Evolutionary conservation across 2,888 invertebrate species (phyloP).

Genomic region (Aspidapion aeneum): DNA sequence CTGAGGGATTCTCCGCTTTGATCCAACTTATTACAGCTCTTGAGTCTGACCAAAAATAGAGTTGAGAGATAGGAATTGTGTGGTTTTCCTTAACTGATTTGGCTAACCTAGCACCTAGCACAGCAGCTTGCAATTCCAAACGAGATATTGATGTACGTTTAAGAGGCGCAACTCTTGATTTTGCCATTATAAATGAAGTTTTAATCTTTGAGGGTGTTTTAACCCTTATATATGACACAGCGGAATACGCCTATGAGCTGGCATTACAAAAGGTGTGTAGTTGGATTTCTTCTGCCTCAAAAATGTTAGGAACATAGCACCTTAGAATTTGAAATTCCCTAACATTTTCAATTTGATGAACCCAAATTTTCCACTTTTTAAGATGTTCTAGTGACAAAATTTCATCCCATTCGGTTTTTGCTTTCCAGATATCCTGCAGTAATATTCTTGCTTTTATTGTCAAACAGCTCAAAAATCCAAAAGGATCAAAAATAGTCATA

Average conservation of each 20-base stretch:
- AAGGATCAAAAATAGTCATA: too few relatives aligned
- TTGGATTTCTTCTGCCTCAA: not conserved
- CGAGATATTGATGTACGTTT: not conserved
- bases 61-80: not conserved
- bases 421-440: too few relatives aligned
- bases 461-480: too few relatives aligned
- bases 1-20: not conserved
- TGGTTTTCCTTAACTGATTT: not conserved
- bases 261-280: not conserved
- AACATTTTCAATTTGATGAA: not conserved
- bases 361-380: not conserved
- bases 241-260: too few relatives aligned
- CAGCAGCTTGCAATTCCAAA: not conserved
- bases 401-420: too few relatives aligned
- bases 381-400: too few relatives aligned
- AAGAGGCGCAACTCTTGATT: not conserved
- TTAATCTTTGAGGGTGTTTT: not conserved
- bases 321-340: not conserved
- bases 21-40: not conserved
- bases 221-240: not conserved
- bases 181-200: not conserved
- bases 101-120: not conserved
- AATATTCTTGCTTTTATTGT: too few relatives aligned
- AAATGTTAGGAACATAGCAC: not conserved
- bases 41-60: not conserved